Base-by-base conservation (phyloP, 2,888 invertebrate genomes). In the Drosophila mayaguana region DNA sequence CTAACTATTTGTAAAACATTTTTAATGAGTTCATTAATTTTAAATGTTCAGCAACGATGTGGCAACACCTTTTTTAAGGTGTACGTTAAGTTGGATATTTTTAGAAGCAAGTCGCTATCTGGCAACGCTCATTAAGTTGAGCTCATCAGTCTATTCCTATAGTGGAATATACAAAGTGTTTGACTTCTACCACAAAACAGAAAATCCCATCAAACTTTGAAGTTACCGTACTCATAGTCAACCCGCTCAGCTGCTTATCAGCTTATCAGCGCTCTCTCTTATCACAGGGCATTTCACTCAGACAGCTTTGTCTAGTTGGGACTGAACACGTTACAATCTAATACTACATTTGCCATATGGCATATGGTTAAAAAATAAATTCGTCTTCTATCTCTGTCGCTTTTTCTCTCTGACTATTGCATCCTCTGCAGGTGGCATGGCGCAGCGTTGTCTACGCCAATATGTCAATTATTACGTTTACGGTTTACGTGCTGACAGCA, bases 381-480 rank as follows among this genome's bases (percentile, higher is more conserved):
- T 18, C 3, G 7, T n/a, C 50, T 28, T 11, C 38, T n/a, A 38
- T 18, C 50, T n/a, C 14, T 34, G 9, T 32, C 18, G 16, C n/a
- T 22, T 16, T 1, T 22, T 18, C 32, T 9, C 22, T 25, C n/a
- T 3, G 18, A 7, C 18, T 42, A 28, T 14, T 40, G 54, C 56
- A 40, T 45, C 45, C 56, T 43, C 56, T 63, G 65, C 60, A 57
- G 43, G 71, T 72, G 54, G 45, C 18, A 43, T 48, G 38, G 53
- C 53, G 53, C 38, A 54, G 38, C n/a, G 53, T 28, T 55, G 55
- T 42, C 55, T 55, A 62, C 55, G 63, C 60, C 46, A 71, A 78
- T 86, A 80, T 86, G 88, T 83, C 86, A 83, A 80, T 83, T 83
- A 73, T 83, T 72, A 75, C 71, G 75, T 61, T 70, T 59, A 71